These are phyloP conservation scores for Virgularia gustaviana DNA, from an alignment of 92 coral and sea anemone species.

Conservation along the genomic window DNA sequence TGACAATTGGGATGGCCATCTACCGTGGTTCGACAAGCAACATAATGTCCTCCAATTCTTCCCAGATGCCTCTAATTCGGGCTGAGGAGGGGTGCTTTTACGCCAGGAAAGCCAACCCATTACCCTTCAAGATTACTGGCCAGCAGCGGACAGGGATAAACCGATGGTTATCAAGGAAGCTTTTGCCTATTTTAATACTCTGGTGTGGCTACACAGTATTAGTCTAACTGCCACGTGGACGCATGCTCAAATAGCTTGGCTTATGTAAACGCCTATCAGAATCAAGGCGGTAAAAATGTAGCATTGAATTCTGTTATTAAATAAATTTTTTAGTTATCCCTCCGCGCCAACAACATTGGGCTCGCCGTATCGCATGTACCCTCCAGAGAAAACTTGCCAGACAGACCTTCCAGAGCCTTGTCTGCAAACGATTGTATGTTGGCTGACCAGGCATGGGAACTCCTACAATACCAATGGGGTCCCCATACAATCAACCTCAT, in stretches of 20 bases:
- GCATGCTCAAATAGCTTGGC: slow-evolving; percentile 47
- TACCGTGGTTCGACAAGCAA: slow-evolving; percentile 43
- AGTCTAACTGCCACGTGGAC: slow-evolving; percentile 53
- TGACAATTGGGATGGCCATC: slow-evolving; percentile 46
- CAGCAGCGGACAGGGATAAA: background rate
- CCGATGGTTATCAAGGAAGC: too few relatives aligned
- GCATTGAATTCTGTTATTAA: slow-evolving; percentile 43
- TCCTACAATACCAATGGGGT: too few relatives aligned
- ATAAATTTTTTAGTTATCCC: slow-evolving; percentile 26
- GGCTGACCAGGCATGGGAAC: too few relatives aligned
- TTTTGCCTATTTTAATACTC: background rate
- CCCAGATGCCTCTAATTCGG: slow-evolving; percentile 14
- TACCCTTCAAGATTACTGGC: background rate
- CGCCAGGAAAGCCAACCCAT: background rate
- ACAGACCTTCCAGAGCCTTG: too few relatives aligned
- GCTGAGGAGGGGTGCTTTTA: background rate
- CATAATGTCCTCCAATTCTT: background rate
- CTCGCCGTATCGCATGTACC: too few relatives aligned
- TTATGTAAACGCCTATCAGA: slow-evolving; percentile 49
- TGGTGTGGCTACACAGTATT: too few relatives aligned
- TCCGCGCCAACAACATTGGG: too few relatives aligned
- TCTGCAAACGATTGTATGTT: too few relatives aligned
- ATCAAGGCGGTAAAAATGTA: slow-evolving; percentile 56
- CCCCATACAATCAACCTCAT: slow-evolving; percentile 23
- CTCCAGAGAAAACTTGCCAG: too few relatives aligned